phyloP scores from a whole-genome alignment of 2,888 invertebrate genomes.

The Phoenoteleia sp. region DNA sequence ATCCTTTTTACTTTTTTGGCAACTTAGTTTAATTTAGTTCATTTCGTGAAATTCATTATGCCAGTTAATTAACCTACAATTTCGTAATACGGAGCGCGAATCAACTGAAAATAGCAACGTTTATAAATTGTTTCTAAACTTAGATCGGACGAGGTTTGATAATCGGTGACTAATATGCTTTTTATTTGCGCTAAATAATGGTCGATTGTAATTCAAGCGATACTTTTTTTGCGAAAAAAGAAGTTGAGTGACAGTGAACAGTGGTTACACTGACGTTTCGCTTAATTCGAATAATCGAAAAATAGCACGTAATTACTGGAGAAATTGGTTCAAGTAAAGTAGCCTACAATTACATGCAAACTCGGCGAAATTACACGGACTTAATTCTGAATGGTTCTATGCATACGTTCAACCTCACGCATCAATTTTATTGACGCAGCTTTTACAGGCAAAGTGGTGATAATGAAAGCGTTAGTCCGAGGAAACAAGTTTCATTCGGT shows the following conservation, averaged over 20 bases:
- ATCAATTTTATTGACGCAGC: conserved; percentile 49
- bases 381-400: conserved; percentile 40
- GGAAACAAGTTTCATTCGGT: too few relatives aligned
- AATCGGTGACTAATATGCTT: not conserved
- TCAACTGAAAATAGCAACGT: conserved; percentile 13
- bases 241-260: conserved; percentile 16
- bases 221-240: too few relatives aligned
- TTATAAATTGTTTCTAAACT: conserved; percentile 3
- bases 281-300: conserved; percentile 46
- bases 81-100: not conserved
- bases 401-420: conserved; percentile 41
- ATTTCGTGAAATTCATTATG: not conserved
- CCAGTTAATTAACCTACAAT: conserved; percentile 21
- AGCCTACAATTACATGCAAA: conserved; percentile 44
- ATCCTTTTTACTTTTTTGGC: not conserved
- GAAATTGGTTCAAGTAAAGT: conserved; percentile 56
- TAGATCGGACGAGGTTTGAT: not conserved
- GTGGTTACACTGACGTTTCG: conserved; percentile 26
- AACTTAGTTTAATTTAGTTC: not conserved
- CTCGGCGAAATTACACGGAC: conserved; percentile 42
- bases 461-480: conserved; percentile 24
- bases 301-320: conserved; percentile 41
- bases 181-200: too few relatives aligned
- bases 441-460: conserved; percentile 30
- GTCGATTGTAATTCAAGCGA: too few relatives aligned